Percentiles rank a stretch among this genome's conserved stretches.
These are phyloP conservation scores for Aspidiotus rigidus DNA, from an alignment of 2,888 invertebrate genomes.

Conservation along the genomic window DNA sequence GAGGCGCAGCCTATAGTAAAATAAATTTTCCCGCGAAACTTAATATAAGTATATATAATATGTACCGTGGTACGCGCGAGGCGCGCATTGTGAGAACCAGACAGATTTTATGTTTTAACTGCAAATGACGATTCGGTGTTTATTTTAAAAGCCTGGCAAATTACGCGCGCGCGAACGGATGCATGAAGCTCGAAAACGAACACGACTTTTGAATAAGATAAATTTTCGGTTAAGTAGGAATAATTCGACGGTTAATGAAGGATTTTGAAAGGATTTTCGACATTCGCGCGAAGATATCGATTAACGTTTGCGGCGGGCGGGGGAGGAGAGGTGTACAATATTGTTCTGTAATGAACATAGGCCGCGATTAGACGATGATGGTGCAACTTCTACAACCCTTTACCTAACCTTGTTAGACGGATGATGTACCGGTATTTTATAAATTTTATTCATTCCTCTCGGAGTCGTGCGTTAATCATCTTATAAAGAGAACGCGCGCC, in stretches of 20 bases:
- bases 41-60: background rate
- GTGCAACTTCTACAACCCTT: too few species aligned
- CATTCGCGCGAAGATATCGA: background rate
- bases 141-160: conserved; percentile 27
- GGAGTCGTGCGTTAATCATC: too few species aligned
- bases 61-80: conserved; percentile 1
- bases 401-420: too few species aligned
- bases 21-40: conserved; percentile 2
- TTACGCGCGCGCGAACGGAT: conserved; percentile 23
- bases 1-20: background rate
- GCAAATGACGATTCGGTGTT: conserved; percentile 32
- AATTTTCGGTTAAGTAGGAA: conserved; percentile 18
- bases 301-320: background rate
- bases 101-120: conserved; percentile 27
- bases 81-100: conserved; percentile 25
- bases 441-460: too few species aligned
- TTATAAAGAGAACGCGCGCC: too few species aligned
- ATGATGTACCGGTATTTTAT: too few species aligned
- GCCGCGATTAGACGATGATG: conserved; percentile 1
- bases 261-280: conserved; percentile 16
- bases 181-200: conserved; percentile 8
- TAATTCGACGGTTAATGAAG: conserved; percentile 19
- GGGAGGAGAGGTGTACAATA: background rate
- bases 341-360: background rate
- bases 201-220: conserved; percentile 25